These are phyloP conservation scores for Musca vetustissima DNA, from an alignment of 1,140 invertebrate genomes.

Conservation along the genomic window DNA sequence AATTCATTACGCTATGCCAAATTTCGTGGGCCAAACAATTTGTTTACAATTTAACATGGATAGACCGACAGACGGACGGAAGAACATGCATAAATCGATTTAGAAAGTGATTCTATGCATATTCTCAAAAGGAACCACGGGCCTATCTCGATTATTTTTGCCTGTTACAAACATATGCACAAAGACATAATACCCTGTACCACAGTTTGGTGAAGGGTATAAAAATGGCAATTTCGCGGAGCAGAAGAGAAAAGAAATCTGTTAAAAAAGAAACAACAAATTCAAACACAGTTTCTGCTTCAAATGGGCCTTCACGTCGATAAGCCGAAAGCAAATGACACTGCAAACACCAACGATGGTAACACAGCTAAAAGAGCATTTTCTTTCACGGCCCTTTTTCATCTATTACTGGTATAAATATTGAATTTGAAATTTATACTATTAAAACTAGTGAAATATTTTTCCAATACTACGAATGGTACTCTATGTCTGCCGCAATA, in stretches of 20 bases:
- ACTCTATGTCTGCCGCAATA: not conserved
- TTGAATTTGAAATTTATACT: not conserved
- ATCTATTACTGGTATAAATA: constrained; percentile 13
- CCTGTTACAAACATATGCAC: too few relatives aligned
- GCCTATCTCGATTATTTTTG: too few relatives aligned
- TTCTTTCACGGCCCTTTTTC: constrained; percentile 1
- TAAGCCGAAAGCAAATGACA: constrained; percentile 10
- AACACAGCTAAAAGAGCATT: constrained; percentile 18
- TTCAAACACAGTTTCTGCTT: constrained; percentile 17
- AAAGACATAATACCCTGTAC: too few relatives aligned
- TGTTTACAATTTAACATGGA: too few relatives aligned
- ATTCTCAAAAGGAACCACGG: too few relatives aligned
- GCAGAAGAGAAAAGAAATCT: constrained; percentile 25
- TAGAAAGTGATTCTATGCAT: too few relatives aligned
- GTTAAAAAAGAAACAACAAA: constrained; percentile 27
- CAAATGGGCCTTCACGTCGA: constrained; percentile 28
- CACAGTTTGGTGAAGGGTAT: too few relatives aligned
- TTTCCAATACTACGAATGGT: constrained; percentile 4
- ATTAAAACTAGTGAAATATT: not conserved
- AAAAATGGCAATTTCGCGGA: constrained; percentile 27
- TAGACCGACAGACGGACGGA: too few relatives aligned
- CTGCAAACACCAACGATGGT: constrained; percentile 23
- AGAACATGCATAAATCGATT: too few relatives aligned
- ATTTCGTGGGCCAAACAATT: too few relatives aligned
- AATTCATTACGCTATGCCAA: too few relatives aligned